Percentiles rank a stretch among this genome's conserved stretches.
phyloP scores from a whole-genome alignment of 2,113 vertebrate genomes.

The Sebastes fasciatus region DNA sequence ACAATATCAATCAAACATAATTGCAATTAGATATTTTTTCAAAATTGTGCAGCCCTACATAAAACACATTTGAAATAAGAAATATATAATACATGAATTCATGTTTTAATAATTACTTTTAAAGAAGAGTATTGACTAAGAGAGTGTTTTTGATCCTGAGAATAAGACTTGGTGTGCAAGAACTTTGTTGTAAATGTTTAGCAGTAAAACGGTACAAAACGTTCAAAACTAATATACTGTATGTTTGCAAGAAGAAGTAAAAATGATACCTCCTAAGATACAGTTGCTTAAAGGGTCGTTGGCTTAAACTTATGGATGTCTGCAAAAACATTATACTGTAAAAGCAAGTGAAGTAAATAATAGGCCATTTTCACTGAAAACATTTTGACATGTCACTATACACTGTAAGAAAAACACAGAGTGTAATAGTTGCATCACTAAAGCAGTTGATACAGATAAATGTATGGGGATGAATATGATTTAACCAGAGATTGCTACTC shows the following conservation, averaged over 20 bases:
- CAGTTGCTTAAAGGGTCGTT: neutral
- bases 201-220: neutral
- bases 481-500: neutral
- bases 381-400: neutral
- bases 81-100: neutral
- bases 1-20: no score
- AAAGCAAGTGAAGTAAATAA: neutral
- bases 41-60: no score
- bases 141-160: neutral
- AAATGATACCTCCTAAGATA: neutral
- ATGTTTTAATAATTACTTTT: neutral
- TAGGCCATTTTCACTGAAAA: neutral
- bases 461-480: neutral
- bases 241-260: neutral
- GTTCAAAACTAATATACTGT: no score
- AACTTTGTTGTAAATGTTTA: neutral
- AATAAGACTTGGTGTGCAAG: neutral
- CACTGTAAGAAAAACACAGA: no score
- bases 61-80: neutral
- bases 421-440: neutral
- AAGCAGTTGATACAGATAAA: neutral
- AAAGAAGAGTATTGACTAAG: neutral
- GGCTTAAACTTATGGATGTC: neutral
- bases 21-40: no score
- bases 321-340: neutral